Conservation (phyloP, 2,113 vertebrate genomes). For the Oxyruncus cristatus region DNA sequence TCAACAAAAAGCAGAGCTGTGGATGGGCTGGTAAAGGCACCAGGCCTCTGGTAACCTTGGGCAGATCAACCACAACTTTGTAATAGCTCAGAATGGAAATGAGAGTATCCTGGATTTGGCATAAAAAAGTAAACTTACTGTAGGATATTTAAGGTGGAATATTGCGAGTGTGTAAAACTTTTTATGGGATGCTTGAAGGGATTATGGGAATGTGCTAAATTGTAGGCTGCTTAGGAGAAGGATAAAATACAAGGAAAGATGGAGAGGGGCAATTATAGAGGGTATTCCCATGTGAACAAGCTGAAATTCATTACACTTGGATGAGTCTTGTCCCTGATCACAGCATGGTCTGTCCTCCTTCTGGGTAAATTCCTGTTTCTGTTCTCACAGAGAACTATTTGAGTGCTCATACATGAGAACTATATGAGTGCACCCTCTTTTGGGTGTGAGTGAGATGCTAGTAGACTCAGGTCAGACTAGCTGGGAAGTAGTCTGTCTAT, state of each 20-base stretch:
- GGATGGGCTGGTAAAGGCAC: neutral
- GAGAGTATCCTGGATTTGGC: neutral
- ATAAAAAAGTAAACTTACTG: neutral
- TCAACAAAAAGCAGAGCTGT: neutral
- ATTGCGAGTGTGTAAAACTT: accelerated
- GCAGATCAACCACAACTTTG: neutral
- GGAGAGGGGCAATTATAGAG: neutral
- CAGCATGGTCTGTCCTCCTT: neutral
- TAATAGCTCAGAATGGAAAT: neutral
- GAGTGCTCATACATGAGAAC: neutral
- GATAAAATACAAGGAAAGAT: neutral
- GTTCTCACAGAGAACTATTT: neutral
- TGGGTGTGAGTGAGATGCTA: neutral
- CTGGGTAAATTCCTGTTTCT: neutral
- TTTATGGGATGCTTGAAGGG: neutral
- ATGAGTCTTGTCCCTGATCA: neutral
- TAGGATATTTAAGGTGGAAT: neutral
- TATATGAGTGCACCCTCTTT: neutral
- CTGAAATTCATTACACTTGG: neutral
- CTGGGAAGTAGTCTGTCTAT: neutral
- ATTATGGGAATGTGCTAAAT: neutral
- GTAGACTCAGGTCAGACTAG: neutral
- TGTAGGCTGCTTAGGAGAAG: neutral
- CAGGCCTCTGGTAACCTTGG: neutral
- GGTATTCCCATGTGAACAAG: neutral